Conservation (phyloP, 2,113 vertebrate genomes). For the Nothobranchius furzeri region DNA sequence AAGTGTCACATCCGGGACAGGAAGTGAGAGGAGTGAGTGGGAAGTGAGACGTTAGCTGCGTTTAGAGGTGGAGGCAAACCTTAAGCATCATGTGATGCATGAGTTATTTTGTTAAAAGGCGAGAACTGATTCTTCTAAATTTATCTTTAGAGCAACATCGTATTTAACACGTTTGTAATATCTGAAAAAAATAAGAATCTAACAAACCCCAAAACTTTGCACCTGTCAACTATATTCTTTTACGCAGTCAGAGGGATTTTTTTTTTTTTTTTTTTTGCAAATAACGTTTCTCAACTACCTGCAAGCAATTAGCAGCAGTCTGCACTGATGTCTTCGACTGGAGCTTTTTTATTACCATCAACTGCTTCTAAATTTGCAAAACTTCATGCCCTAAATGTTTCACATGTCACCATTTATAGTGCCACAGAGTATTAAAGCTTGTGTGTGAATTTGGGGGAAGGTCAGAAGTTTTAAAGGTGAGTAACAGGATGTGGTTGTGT, state of each 20-base stretch:
- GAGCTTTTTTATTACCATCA: background rate
- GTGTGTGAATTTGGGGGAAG: constrained; percentile 21
- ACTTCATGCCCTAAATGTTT: background rate
- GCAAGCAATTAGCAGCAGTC: background rate
- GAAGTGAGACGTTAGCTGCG: constrained; percentile 23
- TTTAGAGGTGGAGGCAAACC: constrained; percentile 5
- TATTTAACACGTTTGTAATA: background rate
- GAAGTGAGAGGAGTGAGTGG: constrained; percentile 44
- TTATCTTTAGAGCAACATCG: background rate
- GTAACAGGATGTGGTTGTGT: constrained; percentile 63
- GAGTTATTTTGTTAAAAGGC: no score
- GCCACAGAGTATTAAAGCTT: background rate
- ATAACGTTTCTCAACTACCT: background rate
- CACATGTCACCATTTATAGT: background rate
- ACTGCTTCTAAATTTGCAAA: background rate
- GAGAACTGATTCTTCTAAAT: background rate
- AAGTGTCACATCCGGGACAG: constrained; percentile 28
- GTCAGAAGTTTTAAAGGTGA: constrained; percentile 23
- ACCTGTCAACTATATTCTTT: background rate
- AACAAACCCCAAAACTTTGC: constrained; percentile 17
- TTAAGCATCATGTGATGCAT: background rate
- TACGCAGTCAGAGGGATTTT: no score
- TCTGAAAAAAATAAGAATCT: background rate
- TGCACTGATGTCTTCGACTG: background rate
- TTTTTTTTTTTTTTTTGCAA: constrained; percentile 11